A percentile compares a stretch with the other conserved stretches of the same genome.
phyloP scores from a whole-genome alignment of 2,888 invertebrate genomes.

The Quadroppia sp. region DNA sequence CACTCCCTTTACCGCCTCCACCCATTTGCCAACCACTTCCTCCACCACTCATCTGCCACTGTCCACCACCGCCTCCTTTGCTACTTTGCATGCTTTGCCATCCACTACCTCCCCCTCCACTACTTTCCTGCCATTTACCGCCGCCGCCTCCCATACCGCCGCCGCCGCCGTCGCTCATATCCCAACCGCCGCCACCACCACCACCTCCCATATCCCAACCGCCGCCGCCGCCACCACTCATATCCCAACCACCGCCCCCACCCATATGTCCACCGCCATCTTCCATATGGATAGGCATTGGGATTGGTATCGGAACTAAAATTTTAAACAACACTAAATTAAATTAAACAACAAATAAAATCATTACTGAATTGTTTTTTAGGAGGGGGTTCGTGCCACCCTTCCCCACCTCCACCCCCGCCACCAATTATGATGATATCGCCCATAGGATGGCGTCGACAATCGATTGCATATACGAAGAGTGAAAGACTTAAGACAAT shows the following conservation, averaged over 20 bases:
- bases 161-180: too few species aligned
- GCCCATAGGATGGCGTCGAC: neutral
- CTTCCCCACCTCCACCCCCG: neutral
- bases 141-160: too few species aligned
- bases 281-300: neutral
- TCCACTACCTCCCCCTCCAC: too few species aligned
- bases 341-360: neutral
- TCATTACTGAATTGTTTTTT: neutral
- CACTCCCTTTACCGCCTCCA: too few species aligned
- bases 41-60: too few species aligned
- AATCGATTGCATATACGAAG: neutral
- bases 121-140: too few species aligned
- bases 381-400: too few species aligned
- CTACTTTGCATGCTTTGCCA: too few species aligned
- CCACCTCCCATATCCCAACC: too few species aligned
- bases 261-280: neutral
- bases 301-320: conserved; percentile 11
- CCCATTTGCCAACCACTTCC: too few species aligned
- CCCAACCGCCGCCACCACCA: too few species aligned
- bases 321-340: neutral
- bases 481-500: neutral
- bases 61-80: too few species aligned
- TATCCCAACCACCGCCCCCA: neutral
- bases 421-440: neutral
- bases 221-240: neutral